Conservation (phyloP, 1,140 invertebrate genomes). For the Nasonia giraulti region DNA sequence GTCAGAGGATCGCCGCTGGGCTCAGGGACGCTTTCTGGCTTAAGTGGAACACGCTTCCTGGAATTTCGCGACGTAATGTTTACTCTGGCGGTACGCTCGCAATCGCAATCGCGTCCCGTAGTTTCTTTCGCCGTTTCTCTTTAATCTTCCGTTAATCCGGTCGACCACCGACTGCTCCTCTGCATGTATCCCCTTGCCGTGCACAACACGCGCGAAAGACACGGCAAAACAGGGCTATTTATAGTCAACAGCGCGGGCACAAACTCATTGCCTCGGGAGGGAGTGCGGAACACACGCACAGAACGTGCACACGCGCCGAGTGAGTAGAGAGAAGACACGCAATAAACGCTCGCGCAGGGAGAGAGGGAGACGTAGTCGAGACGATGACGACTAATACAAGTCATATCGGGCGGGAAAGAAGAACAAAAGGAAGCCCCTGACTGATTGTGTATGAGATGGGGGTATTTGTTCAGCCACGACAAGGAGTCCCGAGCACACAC, state of each 20-base stretch:
- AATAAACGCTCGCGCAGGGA: background rate
- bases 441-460: no score
- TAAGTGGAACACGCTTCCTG: no score
- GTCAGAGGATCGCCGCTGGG: no score
- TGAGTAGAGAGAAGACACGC: background rate
- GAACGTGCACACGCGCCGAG: background rate
- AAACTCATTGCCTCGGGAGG: background rate
- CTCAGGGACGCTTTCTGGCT: no score
- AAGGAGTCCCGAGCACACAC: no score
- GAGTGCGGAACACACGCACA: background rate
- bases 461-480: no score
- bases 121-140: background rate
- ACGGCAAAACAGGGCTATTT: constrained; percentile 3
- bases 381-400: background rate
- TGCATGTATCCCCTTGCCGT: background rate
- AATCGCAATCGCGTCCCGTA: no score
- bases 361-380: background rate
- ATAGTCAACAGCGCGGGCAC: background rate
- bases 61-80: no score
- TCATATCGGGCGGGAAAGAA: background rate
- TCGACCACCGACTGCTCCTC: constrained; percentile 1
- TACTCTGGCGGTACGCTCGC: no score
- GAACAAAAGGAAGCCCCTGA: background rate
- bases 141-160: no score
- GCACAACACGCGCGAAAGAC: background rate